These are phyloP conservation scores for Coreoperca whiteheadi DNA, from an alignment of 2,113 vertebrate genomes.

Conservation along the genomic window DNA sequence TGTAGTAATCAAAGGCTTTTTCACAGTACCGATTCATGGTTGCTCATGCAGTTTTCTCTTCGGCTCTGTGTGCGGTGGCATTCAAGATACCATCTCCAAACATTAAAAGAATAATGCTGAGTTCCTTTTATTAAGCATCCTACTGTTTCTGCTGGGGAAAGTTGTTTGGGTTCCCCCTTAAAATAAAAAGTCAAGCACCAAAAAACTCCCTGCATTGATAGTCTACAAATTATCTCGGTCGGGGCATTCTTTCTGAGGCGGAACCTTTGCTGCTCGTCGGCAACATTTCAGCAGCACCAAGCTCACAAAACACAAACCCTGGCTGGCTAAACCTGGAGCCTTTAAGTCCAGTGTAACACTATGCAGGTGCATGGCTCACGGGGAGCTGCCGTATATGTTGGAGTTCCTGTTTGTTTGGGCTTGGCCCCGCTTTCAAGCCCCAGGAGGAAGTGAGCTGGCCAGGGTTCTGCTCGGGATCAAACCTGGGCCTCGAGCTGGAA, in stretches of 20 bases:
- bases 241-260: neutral
- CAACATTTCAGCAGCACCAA: constrained; percentile 18
- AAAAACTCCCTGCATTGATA: neutral
- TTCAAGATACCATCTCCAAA: neutral
- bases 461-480: constrained; percentile 92
- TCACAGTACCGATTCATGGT: neutral
- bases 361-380: constrained; percentile 86
- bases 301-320: constrained; percentile 31
- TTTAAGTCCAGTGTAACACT: constrained; percentile 83
- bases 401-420: constrained; percentile 90
- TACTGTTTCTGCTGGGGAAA: neutral
- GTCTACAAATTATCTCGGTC: neutral
- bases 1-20: neutral
- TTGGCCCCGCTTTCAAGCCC: constrained; percentile 85
- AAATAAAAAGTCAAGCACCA: neutral
- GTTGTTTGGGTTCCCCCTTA: neutral
- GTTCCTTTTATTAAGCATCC: neutral
- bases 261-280: constrained; percentile 8
- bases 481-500: constrained; percentile 64
- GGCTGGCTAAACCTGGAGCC: constrained; percentile 35
- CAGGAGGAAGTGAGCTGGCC: constrained; percentile 86
- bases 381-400: constrained; percentile 79
- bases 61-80: neutral
- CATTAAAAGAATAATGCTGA: neutral
- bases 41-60: neutral